These are phyloP conservation scores for Chromobotia macracanthus DNA, from an alignment of 2,797 vertebrate genomes.

Conservation along the genomic window DNA sequence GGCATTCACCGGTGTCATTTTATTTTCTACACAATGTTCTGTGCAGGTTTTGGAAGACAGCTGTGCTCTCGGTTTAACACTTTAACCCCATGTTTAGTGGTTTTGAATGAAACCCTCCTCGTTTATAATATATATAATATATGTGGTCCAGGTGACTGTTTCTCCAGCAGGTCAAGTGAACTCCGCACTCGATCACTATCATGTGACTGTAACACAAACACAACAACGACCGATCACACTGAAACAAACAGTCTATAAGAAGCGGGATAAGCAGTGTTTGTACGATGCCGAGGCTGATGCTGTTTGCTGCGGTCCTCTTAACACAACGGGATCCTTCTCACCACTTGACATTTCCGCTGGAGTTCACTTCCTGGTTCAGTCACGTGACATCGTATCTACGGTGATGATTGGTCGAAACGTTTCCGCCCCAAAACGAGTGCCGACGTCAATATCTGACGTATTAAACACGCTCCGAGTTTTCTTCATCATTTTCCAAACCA, in stretches of 20 bases:
- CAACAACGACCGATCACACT: neutral
- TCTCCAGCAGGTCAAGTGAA: too few species aligned
- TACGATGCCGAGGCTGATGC: too few species aligned
- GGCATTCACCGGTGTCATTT: constrained; percentile 5
- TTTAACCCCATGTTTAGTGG: too few species aligned
- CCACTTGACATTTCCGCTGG: constrained; percentile 7
- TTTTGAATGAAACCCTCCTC: neutral
- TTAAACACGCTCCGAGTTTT: too few species aligned
- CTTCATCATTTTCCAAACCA: too few species aligned
- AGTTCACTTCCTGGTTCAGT: constrained; percentile 22
- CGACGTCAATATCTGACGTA: neutral
- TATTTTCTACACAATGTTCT: neutral
- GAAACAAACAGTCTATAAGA: neutral
- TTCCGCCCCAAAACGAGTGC: neutral
- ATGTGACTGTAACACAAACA: constrained; percentile 1
- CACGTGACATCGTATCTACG: neutral
- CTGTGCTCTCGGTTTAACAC: too few species aligned
- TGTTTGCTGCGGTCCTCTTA: neutral
- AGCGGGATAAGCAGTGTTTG: too few species aligned
- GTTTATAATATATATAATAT: too few species aligned
- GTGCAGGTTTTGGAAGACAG: too few species aligned
- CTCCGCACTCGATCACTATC: neutral
- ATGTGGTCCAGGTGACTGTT: too few species aligned
- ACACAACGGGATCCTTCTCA: neutral
- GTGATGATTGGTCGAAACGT: neutral